Conservation (phyloP, 2,888 invertebrate species). For the Megastigmus dorsalis region DNA sequence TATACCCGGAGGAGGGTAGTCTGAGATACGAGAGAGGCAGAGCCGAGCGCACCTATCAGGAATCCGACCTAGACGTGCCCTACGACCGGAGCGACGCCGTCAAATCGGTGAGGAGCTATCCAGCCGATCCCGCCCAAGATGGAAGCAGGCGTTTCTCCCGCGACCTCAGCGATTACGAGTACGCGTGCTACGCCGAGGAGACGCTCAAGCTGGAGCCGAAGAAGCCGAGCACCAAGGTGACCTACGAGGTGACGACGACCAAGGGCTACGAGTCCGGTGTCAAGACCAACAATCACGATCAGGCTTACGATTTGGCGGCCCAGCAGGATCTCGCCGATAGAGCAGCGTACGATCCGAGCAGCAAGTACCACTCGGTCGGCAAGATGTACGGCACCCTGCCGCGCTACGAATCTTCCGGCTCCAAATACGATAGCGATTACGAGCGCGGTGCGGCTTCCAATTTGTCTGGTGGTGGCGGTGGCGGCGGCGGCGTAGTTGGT, state of each 20-base stretch:
- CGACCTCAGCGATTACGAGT: conserved; percentile 70
- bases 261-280: conserved; percentile 72
- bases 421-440: conserved; percentile 63
- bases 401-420: conserved; percentile 63
- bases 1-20: conserved; percentile 67
- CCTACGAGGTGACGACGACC: conserved; percentile 66
- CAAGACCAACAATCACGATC: conserved; percentile 70
- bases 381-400: conserved; percentile 72
- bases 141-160: conserved; percentile 67
- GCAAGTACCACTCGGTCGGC: conserved; percentile 66
- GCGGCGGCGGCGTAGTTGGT: conserved; percentile 42
- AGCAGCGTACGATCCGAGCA: conserved; percentile 58
- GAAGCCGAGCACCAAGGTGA: conserved; percentile 63
- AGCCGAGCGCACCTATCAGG: conserved; percentile 67
- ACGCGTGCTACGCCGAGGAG: conserved; percentile 70
- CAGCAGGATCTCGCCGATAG: conserved; percentile 61
- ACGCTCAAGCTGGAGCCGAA: conserved; percentile 70
- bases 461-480: neutral
- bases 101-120: conserved; percentile 63
- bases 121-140: conserved; percentile 59
- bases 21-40: conserved; percentile 66
- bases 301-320: conserved; percentile 68
- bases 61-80: conserved; percentile 70
- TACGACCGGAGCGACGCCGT: conserved; percentile 67
- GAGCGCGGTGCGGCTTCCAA: conserved; percentile 54